Conservation (phyloP, 2,797 vertebrate genomes). For the Mus caroli region DNA sequence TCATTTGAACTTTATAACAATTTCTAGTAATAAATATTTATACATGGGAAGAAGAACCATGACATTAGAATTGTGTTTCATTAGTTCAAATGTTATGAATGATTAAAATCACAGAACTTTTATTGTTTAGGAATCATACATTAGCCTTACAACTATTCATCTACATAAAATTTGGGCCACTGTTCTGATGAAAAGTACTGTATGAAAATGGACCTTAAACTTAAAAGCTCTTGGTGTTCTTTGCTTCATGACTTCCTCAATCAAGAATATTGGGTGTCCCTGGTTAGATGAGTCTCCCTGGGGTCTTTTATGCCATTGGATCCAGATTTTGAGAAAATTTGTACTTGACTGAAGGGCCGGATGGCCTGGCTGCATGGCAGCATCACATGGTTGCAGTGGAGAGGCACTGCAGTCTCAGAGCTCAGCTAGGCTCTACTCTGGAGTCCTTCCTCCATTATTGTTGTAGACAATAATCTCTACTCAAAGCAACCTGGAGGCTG, state of each 20-base stretch:
- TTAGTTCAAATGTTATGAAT: not conserved
- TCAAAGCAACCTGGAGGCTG: not conserved
- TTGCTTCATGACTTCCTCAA: not conserved
- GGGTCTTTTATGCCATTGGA: no score
- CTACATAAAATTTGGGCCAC: not conserved
- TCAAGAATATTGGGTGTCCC: not conserved
- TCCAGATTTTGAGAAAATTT: not conserved
- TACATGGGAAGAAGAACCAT: not conserved
- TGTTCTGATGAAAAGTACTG: not conserved
- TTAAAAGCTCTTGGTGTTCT: not conserved
- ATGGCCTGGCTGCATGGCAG: no score
- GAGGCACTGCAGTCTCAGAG: not conserved
- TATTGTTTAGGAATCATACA: not conserved
- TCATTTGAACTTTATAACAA: conserved; percentile 3
- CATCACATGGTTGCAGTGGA: not conserved
- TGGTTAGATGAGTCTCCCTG: not conserved
- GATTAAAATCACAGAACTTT: not conserved
- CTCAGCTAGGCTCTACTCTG: not conserved
- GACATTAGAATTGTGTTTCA: not conserved
- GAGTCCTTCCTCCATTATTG: not conserved
- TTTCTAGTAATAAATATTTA: not conserved
- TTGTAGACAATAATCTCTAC: not conserved
- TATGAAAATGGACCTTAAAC: not conserved
- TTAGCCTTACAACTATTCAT: not conserved
- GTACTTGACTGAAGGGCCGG: accelerated